Evolutionary conservation across 2,113 vertebrate species (phyloP).

Genomic region (Periophthalmus modestus): DNA sequence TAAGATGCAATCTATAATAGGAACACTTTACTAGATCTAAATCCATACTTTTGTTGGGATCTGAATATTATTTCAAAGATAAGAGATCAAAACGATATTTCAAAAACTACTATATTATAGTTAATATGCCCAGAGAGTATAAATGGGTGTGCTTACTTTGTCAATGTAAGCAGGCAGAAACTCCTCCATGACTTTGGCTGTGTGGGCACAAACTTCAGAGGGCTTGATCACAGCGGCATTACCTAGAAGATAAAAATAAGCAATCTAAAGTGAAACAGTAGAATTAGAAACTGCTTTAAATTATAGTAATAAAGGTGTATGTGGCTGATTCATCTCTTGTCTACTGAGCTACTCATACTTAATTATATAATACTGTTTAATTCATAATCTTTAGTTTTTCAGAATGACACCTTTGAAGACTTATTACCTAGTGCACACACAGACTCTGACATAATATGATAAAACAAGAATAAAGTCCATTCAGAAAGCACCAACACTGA

Average conservation of each 20-base stretch:
- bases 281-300: background rate
- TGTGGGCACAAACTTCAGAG: conserved; percentile 86
- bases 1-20: no score
- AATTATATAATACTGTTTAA: background rate
- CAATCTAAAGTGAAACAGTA: background rate
- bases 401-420: conserved; percentile 1
- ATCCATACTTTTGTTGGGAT: background rate
- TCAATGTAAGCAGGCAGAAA: conserved; percentile 89
- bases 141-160: conserved; percentile 75
- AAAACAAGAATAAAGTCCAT: conserved; percentile 44
- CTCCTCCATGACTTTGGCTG: conserved; percentile 80
- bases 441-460: conserved; percentile 28
- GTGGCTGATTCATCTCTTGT: background rate
- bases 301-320: background rate
- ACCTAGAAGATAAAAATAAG: conserved; percentile 72
- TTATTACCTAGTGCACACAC: conserved; percentile 17
- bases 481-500: background rate
- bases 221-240: conserved; percentile 93
- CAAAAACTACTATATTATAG: background rate
- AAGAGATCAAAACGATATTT: background rate
- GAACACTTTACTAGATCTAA: background rate
- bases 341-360: background rate
- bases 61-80: no score
- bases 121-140: background rate
- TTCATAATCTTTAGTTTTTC: background rate